phyloP scores from a whole-genome alignment of 2,888 invertebrate species.

The Rhamnusium bicolor region DNA sequence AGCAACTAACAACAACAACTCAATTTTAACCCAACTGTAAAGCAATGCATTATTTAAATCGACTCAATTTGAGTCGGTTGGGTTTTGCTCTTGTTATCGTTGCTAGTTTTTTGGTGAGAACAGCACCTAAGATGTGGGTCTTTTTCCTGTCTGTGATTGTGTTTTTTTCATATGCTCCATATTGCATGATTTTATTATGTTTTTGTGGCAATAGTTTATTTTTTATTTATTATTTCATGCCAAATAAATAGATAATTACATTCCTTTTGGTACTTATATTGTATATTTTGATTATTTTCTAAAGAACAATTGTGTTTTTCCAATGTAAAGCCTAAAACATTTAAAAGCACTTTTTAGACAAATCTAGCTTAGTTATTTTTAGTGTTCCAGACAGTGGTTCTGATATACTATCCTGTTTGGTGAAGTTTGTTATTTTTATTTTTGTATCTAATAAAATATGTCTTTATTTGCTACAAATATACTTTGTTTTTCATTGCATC shows the following conservation, averaged over 20 bases:
- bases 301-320: background rate
- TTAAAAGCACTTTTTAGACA: background rate
- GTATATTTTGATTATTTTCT: background rate
- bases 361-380: background rate
- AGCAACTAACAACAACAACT: too few species aligned
- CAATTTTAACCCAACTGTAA: too few species aligned
- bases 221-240: background rate
- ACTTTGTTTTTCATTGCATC: too few species aligned
- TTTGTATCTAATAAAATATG: background rate
- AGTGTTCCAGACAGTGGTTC: background rate
- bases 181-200: too few species aligned
- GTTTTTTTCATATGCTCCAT: too few species aligned
- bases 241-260: background rate
- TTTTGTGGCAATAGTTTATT: background rate
- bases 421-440: background rate
- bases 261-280: background rate
- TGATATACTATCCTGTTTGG: background rate
- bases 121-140: too few species aligned
- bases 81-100: too few species aligned
- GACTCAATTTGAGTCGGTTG: too few species aligned
- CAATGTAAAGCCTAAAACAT: background rate
- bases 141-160: too few species aligned
- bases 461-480: background rate
- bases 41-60: too few species aligned
- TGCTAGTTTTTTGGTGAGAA: too few species aligned